phyloP scores from a whole-genome alignment of 2,113 vertebrate genomes.

The Panurus biarmicus region DNA sequence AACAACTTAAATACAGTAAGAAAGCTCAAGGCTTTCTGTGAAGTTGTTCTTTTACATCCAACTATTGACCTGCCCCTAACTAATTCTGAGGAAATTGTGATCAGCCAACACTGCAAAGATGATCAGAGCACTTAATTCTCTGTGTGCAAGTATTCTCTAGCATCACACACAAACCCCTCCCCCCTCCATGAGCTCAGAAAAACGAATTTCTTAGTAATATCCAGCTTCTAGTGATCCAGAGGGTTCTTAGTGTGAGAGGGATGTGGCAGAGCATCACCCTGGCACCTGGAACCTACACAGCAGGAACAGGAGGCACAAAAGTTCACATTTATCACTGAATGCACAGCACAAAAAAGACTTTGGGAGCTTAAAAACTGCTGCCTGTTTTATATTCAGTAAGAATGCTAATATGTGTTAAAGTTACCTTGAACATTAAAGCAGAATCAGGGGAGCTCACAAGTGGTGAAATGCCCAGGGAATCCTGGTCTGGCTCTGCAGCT shows the following conservation, averaged over 20 bases:
- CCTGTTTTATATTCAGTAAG: background rate
- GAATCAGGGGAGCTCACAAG: background rate
- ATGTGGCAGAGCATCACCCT: background rate
- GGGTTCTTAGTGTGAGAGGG: background rate
- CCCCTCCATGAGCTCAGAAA: background rate
- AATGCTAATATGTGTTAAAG: background rate
- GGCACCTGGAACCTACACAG: background rate
- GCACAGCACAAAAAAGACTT: background rate
- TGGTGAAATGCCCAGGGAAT: background rate
- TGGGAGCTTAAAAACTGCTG: background rate
- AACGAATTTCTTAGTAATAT: background rate
- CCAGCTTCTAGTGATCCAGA: background rate
- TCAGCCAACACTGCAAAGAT: background rate
- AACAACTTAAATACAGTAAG: background rate
- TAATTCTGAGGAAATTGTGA: background rate
- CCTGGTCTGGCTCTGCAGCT: background rate
- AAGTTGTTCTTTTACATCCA: background rate
- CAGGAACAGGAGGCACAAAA: background rate
- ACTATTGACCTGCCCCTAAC: background rate
- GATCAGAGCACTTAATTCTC: background rate
- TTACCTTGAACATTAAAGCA: background rate
- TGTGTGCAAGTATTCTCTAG: background rate
- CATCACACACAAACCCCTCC: background rate
- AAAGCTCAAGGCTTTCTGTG: background rate
- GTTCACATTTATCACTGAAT: background rate